A percentile compares a stretch with the other conserved stretches of the same genome.
phyloP scores from a whole-genome alignment of 2,113 vertebrate species.

The Nibea albiflora region DNA sequence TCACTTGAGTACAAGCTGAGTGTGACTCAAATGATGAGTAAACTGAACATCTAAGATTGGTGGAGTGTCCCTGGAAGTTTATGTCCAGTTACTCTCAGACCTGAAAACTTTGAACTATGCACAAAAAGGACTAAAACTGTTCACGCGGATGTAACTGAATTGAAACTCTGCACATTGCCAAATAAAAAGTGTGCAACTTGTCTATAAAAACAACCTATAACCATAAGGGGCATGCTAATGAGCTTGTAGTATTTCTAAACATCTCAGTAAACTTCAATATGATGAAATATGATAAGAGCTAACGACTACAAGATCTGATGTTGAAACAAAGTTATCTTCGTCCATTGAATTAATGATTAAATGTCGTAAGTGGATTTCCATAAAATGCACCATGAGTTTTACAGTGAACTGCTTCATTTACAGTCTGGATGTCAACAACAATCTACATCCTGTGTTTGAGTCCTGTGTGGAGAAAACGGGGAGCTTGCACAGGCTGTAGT shows the following conservation, averaged over 20 bases:
- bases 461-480: slow-evolving; percentile 6
- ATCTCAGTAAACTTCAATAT: background rate
- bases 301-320: background rate
- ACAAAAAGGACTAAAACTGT: background rate
- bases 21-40: too few relatives aligned
- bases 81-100: background rate
- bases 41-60: background rate
- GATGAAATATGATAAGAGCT: background rate
- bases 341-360: slow-evolving; percentile 11
- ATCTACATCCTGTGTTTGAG: slow-evolving; percentile 21
- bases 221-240: background rate
- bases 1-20: too few relatives aligned
- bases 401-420: slow-evolving; percentile 41
- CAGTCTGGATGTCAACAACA: slow-evolving; percentile 32
- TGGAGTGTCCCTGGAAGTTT: background rate
- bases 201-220: background rate
- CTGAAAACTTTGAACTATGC: background rate
- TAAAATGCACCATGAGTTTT: slow-evolving; percentile 45
- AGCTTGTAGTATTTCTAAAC: background rate
- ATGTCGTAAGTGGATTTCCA: slow-evolving; percentile 6
- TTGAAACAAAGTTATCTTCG: background rate
- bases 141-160: background rate
- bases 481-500: slow-evolving; percentile 4
- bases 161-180: background rate
- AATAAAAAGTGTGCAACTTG: background rate